These are phyloP conservation scores for Scaptomyza flava DNA, from an alignment of 2,888 invertebrate genomes.

Conservation along the genomic window DNA sequence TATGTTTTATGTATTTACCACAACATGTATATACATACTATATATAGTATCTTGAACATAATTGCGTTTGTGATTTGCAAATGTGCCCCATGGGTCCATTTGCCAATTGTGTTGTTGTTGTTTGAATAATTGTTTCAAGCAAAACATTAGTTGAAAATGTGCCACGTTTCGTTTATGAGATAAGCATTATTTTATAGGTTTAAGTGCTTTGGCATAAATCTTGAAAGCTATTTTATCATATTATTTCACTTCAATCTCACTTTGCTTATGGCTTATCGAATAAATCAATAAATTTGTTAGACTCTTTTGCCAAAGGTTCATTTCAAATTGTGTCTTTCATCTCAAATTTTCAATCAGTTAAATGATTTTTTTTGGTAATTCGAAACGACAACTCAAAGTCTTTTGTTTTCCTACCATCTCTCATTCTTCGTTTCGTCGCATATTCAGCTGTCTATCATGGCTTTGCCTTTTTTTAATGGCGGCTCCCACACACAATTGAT, in stretches of 20 bases:
- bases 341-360: conserved; percentile 66
- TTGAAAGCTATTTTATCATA: background rate
- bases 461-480: conserved; percentile 48
- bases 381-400: conserved; percentile 52
- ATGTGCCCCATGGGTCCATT: conserved; percentile 49
- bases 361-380: conserved; percentile 69
- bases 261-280: background rate
- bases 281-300: conserved; percentile 1
- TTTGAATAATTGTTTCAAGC: conserved; percentile 11
- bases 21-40: background rate
- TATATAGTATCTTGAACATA: conserved; percentile 21
- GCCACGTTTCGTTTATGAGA: background rate
- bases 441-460: background rate
- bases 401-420: background rate
- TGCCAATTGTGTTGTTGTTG: conserved; percentile 23
- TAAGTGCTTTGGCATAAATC: background rate
- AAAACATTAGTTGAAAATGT: conserved; percentile 1
- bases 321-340: conserved; percentile 37
- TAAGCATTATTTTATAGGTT: background rate
- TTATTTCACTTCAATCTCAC: background rate
- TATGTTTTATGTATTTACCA: conserved; percentile 66
- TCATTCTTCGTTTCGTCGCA: background rate
- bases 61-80: conserved; percentile 50
- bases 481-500: conserved; percentile 63
- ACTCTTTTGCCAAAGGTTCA: background rate